Conservation (phyloP, 2,797 vertebrate genomes). For the Okamejei kenojei region DNA sequence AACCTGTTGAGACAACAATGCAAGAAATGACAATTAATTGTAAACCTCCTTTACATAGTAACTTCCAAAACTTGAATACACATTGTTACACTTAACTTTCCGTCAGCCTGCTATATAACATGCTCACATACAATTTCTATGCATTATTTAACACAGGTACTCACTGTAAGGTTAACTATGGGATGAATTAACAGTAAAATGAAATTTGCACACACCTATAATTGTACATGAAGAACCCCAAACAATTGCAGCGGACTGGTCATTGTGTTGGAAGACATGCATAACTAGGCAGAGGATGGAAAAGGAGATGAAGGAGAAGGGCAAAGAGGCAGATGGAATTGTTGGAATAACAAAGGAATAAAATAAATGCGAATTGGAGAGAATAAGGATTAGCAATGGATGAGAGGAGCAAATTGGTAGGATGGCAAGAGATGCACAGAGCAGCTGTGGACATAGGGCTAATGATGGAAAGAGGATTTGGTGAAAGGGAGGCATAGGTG, state of each 20-base stretch:
- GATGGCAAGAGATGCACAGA: not conserved
- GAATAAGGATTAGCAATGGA: not conserved
- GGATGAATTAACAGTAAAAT: not conserved
- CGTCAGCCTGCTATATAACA: not conserved
- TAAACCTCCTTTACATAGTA: not conserved
- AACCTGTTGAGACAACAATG: slow-evolving; percentile 60
- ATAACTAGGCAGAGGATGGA: not conserved
- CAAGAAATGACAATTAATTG: not conserved
- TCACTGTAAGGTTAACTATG: not conserved
- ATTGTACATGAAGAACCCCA: not conserved
- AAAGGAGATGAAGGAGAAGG: not conserved
- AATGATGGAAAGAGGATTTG: not conserved
- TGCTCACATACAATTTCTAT: not conserved
- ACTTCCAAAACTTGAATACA: not conserved
- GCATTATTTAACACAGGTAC: not conserved
- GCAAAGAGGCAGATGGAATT: not conserved
- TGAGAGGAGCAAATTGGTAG: not conserved
- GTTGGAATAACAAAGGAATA: not conserved
- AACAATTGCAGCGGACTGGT: not conserved
- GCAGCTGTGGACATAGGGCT: not conserved
- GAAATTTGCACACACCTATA: not conserved
- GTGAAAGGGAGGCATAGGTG: not conserved
- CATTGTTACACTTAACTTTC: not conserved
- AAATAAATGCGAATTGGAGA: not conserved
- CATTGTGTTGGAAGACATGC: not conserved